Conservation (phyloP, 2,113 vertebrate species). For the Felis catus region F.catus_Fca126_mat1.0 CM031423.1:77228001-77228500, state of each 20-base stretch:
- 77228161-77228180: background rate
- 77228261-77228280: background rate
- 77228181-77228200: background rate
- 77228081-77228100: background rate
- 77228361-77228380: background rate
- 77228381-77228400: background rate
- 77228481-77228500: no score
- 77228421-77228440: no score
- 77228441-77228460: no score
- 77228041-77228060: background rate
- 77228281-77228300: background rate
- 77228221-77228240: background rate
- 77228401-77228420: no score
- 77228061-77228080: background rate
- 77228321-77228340: background rate
- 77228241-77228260: background rate
- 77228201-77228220: background rate
- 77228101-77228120: constrained; percentile 23
- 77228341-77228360: background rate
- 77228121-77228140: background rate
- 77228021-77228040: no score
- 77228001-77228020: no score
- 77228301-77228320: background rate
- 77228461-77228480: no score
- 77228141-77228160: background rate